These are phyloP conservation scores for Drosophila atroscutellata DNA, from an alignment of 2,888 invertebrate genomes.

Conservation along the genomic window DNA sequence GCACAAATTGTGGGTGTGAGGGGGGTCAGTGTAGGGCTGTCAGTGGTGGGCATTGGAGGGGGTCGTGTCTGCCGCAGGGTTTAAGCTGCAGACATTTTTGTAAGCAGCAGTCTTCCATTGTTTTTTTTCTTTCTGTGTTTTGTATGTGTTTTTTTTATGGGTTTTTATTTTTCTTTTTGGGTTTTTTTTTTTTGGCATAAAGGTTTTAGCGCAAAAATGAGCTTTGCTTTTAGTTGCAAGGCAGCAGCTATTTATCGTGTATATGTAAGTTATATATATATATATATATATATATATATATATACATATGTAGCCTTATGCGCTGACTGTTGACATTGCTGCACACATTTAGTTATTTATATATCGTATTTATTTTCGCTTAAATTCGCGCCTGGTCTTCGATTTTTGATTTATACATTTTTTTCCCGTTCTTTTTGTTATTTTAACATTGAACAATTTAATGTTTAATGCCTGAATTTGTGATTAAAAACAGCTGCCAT, in stretches of 20 bases:
- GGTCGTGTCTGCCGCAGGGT: conserved; percentile 28
- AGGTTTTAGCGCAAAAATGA: conserved; percentile 29
- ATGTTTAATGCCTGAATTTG: conserved; percentile 23
- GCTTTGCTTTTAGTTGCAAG: conserved; percentile 32
- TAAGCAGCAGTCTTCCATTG: conserved; percentile 23
- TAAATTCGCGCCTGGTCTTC: conserved; percentile 25
- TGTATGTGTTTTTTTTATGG: conserved; percentile 23
- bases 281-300: conserved; percentile 7
- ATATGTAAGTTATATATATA: not conserved
- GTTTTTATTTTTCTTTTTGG: not conserved
- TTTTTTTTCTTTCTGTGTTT: conserved; percentile 22
- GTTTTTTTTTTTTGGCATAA: conserved; percentile 13
- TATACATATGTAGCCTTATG: conserved; percentile 20
- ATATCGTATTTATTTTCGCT: conserved; percentile 18
- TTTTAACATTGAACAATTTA: conserved; percentile 13
- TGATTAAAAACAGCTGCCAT: conserved; percentile 34
- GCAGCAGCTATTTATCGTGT: conserved; percentile 29
- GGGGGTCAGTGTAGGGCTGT: not conserved
- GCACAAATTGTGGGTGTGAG: conserved; percentile 35
- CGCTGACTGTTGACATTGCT: conserved; percentile 30
- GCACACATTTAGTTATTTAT: conserved; percentile 35
- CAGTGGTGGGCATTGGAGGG: not conserved
- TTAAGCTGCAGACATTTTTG: conserved; percentile 51
- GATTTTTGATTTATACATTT: conserved; percentile 34
- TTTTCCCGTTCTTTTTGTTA: conserved; percentile 4